A percentile compares a stretch with the other conserved stretches of the same genome.
These are phyloP conservation scores for Lerista edwardsae DNA, from an alignment of 2,797 vertebrate genomes.

Conservation along the genomic window DNA sequence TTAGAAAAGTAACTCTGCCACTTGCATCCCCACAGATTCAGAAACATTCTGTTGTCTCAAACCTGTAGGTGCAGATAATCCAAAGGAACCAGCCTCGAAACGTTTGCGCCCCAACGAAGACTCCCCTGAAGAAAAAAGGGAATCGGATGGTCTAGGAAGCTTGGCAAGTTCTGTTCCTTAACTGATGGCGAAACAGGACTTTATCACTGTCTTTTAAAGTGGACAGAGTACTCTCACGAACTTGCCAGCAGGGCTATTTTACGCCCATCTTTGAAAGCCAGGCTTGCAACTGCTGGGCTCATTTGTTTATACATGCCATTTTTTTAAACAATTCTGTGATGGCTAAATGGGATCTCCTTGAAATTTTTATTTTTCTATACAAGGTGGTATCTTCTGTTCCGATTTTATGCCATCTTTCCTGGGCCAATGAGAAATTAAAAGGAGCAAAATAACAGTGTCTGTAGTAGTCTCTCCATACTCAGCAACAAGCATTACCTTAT, in stretches of 20 bases:
- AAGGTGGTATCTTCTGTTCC: neutral
- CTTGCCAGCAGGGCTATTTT: neutral
- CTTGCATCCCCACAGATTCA: neutral
- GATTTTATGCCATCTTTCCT: neutral
- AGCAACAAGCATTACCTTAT: neutral
- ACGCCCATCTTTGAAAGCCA: neutral
- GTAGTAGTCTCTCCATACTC: neutral
- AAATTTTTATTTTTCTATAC: neutral
- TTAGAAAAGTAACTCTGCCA: neutral
- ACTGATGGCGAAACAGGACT: neutral
- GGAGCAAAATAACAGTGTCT: neutral
- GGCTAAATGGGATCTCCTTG: neutral
- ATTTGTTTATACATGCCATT: neutral
- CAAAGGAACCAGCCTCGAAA: conserved; percentile 85
- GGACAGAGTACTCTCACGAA: neutral
- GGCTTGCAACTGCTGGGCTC: neutral
- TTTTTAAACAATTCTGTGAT: neutral
- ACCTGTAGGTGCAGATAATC: conserved; percentile 71
- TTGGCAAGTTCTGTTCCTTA: neutral
- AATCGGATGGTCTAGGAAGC: conserved; percentile 32
- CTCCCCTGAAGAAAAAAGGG: conserved; percentile 48
- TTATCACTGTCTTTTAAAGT: neutral
- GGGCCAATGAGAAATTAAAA: neutral
- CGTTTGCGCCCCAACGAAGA: conserved; percentile 72
- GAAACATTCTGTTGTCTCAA: conserved; percentile 35